Base-by-base conservation (phyloP, 1,140 invertebrate genomes). In the Diorhabda carinulata region DNA sequence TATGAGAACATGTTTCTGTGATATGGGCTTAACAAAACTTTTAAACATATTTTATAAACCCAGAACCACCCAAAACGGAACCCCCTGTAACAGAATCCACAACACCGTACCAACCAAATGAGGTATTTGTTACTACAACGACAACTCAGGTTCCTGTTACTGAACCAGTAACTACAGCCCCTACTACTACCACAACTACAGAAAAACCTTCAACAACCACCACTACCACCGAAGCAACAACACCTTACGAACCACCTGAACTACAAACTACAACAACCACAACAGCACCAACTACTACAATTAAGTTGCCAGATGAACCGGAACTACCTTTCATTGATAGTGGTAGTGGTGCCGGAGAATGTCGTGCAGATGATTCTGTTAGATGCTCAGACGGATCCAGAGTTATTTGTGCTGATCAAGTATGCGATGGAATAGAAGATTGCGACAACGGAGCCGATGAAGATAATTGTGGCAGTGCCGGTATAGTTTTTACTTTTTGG, bases 371-470 rank as follows among this genome's bases (percentile, higher is more conserved):
- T 77, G 83, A 86, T 72, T 80, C 83, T 43, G 83, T 83, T 40
- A 74, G 74, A 8, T 89, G 87, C 72, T 52, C 43, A 8, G 70
- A 79, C 57, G 81, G 77, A 64, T 73, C 73, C 3, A 66, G 73
- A 52, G 66, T 71, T 56, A 85, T 87, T 73, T 86, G 86, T 73
- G 78, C 82, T n/a, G 84, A 83, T 69, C 82, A 87, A 73, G 70
- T 73, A 44, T 89, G 87, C 76, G 87, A 90, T 78, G 84, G 84
- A 44, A 76, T 66, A 3, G 41, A 41, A 2, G 84, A 90, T 75
- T 90, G 89, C 79, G 80, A 82, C 3, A 84, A 87, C 75, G 83
- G 84, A 10, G 79, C 80, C 57, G 87, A 88, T 78, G 86, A 87
- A 77, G 62, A 71, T 7, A 72, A 82, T 67, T 91, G 89, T 73